Evolutionary conservation across 2,888 invertebrate genomes (phyloP).

Genomic region (Hypsopygia costalis): DNA sequence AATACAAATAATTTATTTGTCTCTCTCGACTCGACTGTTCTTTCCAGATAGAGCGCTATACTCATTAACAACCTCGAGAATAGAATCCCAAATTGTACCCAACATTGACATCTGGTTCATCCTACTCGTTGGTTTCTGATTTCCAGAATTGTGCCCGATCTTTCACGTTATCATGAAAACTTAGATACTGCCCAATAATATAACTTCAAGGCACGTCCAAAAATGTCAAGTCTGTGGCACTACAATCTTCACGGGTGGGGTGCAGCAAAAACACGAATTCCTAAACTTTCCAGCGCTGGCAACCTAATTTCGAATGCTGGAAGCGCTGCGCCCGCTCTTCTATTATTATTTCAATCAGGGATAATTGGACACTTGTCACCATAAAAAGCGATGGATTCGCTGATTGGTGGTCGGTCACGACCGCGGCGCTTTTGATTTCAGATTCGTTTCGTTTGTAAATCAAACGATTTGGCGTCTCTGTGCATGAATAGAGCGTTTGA

Average conservation of each 20-base stretch:
- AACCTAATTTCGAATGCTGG: conserved; percentile 55
- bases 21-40: no score
- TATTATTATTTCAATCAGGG: conserved; percentile 73
- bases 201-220: conserved; percentile 35
- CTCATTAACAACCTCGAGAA: no score
- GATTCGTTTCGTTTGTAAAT: conserved; percentile 41
- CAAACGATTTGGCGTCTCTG: conserved; percentile 33
- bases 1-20: no score
- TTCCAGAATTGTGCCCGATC: no score
- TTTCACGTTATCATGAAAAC: no score
- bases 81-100: no score
- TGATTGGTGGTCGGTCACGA: conserved; percentile 43
- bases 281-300: conserved; percentile 24
- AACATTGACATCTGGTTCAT: no score
- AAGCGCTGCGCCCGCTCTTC: conserved; percentile 44
- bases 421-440: conserved; percentile 50
- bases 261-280: conserved; percentile 44
- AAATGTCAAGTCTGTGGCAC: conserved; percentile 48
- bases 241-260: conserved; percentile 65
- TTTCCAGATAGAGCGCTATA: no score
- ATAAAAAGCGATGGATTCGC: conserved; percentile 51
- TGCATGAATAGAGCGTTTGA: conserved; percentile 34
- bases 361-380: conserved; percentile 72
- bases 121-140: no score
- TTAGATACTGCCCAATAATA: not conserved